Percentiles rank a stretch among this genome's conserved stretches.
phyloP scores from a whole-genome alignment of 2,888 invertebrate species.

The Ditylenchus weischeri region DNA sequence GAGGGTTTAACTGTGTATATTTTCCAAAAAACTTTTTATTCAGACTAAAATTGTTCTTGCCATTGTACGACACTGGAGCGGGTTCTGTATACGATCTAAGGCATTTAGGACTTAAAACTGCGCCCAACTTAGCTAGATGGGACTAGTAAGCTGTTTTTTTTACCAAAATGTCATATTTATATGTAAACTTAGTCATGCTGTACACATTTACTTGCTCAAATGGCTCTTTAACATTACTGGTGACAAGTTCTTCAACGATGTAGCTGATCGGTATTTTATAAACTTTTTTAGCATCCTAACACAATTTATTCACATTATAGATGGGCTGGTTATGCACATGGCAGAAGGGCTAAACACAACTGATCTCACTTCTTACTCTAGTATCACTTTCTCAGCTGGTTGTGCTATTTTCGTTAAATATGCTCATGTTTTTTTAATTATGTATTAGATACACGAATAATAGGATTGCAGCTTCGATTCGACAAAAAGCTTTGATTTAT shows the following conservation, averaged over 20 bases:
- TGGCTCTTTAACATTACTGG: conserved; percentile 77
- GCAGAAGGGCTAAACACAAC: conserved; percentile 52
- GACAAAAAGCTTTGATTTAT: too few relatives aligned
- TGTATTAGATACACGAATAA: too few relatives aligned
- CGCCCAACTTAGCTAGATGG: conserved; percentile 88
- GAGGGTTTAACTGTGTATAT: too few relatives aligned
- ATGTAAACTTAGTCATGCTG: conserved; percentile 72
- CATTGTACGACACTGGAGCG: conserved; percentile 88
- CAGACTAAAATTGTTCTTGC: conserved; percentile 75
- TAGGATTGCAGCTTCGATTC: too few relatives aligned
- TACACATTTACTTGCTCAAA: conserved; percentile 84
- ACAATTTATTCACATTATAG: too few relatives aligned
- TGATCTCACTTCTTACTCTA: conserved; percentile 20
- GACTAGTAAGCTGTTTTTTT: conserved; percentile 86
- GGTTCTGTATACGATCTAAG: conserved; percentile 92
- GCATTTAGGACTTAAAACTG: conserved; percentile 78
- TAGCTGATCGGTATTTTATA: conserved; percentile 39
- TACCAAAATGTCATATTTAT: too few relatives aligned
- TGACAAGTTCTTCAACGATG: conserved; percentile 52
- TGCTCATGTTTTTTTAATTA: neutral
- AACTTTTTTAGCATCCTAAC: too few relatives aligned
- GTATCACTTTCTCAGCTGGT: too few relatives aligned
- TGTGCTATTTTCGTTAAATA: neutral
- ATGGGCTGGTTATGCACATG: conserved; percentile 53
- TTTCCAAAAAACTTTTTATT: conserved; percentile 68